These are phyloP conservation scores for Neoascia interrupta DNA, from an alignment of 2,888 invertebrate genomes.

Conservation along the genomic window DNA sequence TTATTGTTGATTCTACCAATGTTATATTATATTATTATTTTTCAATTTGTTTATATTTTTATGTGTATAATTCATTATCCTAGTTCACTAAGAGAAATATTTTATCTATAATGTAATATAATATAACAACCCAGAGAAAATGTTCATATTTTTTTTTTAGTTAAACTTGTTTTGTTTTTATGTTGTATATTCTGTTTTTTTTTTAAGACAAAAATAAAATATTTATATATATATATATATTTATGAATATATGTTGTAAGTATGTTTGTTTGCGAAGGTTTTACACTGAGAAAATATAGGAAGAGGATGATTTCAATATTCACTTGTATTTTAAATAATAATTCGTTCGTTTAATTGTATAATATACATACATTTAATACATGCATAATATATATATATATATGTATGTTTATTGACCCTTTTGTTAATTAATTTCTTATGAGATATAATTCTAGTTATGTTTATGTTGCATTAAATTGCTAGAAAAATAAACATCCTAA, in stretches of 20 bases:
- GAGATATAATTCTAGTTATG: slow-evolving; percentile 47
- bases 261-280: slow-evolving; percentile 67
- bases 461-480: slow-evolving; percentile 74
- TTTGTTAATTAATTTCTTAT: slow-evolving; percentile 41
- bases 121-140: slow-evolving; percentile 69
- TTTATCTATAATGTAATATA: slow-evolving; percentile 69
- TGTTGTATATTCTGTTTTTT: slow-evolving; percentile 51
- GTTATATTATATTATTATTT: slow-evolving; percentile 17
- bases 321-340: slow-evolving; percentile 62
- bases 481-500: slow-evolving; percentile 78
- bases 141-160: slow-evolving; percentile 63
- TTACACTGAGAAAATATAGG: slow-evolving; percentile 79
- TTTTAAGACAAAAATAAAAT: slow-evolving; percentile 58
- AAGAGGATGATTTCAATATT: slow-evolving; percentile 75
- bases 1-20: slow-evolving; percentile 53
- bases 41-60: slow-evolving; percentile 55
- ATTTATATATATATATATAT: slow-evolving; percentile 46
- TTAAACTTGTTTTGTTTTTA: slow-evolving; percentile 54
- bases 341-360: slow-evolving; percentile 58
- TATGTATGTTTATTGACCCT: slow-evolving; percentile 65
- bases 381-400: slow-evolving; percentile 31
- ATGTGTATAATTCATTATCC: slow-evolving; percentile 69
- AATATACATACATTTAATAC: slow-evolving; percentile 27
- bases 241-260: slow-evolving; percentile 55
- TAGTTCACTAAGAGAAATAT: slow-evolving; percentile 69